phyloP scores from a whole-genome alignment of 2,113 vertebrate genomes.

The Notiomystis cincta region DNA sequence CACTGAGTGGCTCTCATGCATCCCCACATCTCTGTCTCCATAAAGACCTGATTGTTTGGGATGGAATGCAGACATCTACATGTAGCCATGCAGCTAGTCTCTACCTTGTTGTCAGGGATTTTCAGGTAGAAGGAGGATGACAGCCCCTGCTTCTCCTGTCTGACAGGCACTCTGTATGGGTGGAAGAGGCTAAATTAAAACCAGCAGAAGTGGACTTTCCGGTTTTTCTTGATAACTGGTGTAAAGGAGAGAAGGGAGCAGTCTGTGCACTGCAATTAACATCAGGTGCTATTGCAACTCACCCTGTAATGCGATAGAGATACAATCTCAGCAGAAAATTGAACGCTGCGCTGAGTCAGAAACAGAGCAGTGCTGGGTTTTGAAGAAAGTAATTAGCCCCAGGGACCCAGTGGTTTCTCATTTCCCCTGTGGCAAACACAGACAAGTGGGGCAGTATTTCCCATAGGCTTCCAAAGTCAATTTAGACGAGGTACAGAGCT shows the following conservation, averaged over 20 bases:
- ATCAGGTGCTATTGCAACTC: slow-evolving; percentile 29
- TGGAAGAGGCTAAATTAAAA: slow-evolving; percentile 48
- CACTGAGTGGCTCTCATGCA: accelerated
- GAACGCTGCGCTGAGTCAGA: slow-evolving; percentile 27
- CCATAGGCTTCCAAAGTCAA: neutral
- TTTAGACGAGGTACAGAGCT: neutral
- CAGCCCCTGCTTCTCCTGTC: slow-evolving; percentile 7
- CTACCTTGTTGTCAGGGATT: neutral
- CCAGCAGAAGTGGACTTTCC: slow-evolving; percentile 20
- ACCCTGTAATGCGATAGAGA: slow-evolving; percentile 41
- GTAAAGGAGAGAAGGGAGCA: slow-evolving; percentile 44
- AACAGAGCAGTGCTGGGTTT: slow-evolving; percentile 1
- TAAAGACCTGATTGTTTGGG: neutral
- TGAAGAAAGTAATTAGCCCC: slow-evolving; percentile 39
- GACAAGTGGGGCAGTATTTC: neutral
- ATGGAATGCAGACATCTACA: neutral
- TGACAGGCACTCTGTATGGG: neutral
- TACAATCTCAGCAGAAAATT: slow-evolving; percentile 59
- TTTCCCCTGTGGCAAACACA: slow-evolving; percentile 13
- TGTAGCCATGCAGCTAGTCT: neutral
- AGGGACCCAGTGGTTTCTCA: slow-evolving; percentile 8
- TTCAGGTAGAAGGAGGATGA: neutral
- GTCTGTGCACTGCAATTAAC: slow-evolving; percentile 46
- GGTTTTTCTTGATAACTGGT: slow-evolving; percentile 63
- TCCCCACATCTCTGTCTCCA: neutral